Conservation (phyloP, 2,797 vertebrate genomes). For the Ciconia nigra region DNA sequence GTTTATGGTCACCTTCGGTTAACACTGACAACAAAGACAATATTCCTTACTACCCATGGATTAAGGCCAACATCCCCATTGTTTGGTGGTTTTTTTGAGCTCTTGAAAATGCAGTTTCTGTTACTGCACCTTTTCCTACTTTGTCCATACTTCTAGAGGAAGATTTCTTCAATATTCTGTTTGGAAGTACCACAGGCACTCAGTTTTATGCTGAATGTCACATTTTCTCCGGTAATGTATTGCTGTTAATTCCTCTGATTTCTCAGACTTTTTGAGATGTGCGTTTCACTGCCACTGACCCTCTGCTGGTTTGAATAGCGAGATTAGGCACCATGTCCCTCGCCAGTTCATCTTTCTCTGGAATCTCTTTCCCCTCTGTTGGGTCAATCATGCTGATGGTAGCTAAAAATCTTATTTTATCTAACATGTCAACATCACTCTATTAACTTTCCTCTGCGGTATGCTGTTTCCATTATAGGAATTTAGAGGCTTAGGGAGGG, state of each 20-base stretch:
- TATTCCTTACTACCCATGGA: background rate
- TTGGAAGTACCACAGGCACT: background rate
- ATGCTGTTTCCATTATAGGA: conserved; percentile 42
- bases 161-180: background rate
- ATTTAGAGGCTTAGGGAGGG: background rate
- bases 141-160: background rate
- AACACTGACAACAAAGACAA: background rate
- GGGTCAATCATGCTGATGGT: background rate
- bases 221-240: background rate
- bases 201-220: background rate
- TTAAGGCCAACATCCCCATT: background rate
- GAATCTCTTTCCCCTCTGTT: background rate
- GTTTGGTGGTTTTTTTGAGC: background rate
- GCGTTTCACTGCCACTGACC: background rate
- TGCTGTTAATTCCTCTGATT: background rate
- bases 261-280: background rate
- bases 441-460: background rate
- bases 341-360: background rate
- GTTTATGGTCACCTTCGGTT: background rate
- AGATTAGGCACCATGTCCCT: background rate
- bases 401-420: conserved; percentile 27
- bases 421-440: conserved; percentile 1
- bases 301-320: background rate
- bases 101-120: background rate
- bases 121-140: background rate